A percentile compares a stretch with the other conserved stretches of the same genome.
phyloP scores from a whole-genome alignment of 2,113 vertebrate genomes.

The Indri indri region DNA sequence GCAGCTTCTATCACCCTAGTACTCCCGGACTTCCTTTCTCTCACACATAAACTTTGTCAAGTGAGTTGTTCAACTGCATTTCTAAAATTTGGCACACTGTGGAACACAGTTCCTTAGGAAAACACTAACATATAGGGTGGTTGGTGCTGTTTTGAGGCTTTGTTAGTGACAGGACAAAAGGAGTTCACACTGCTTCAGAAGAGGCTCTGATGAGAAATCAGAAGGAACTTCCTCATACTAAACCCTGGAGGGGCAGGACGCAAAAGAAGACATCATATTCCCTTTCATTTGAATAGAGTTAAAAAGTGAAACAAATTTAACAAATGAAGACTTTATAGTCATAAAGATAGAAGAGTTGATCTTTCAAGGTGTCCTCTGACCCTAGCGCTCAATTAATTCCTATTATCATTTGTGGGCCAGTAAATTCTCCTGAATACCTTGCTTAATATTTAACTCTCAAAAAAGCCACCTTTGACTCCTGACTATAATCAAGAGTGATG shows the following conservation, averaged over 20 bases:
- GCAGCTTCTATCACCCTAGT: neutral
- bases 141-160: neutral
- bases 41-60: neutral
- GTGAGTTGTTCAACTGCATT: neutral
- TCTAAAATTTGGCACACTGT: slow-evolving; percentile 27
- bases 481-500: neutral
- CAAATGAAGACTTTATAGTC: neutral
- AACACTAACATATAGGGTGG: neutral
- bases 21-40: neutral
- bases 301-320: slow-evolving; percentile 7
- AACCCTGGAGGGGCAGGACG: neutral
- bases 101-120: neutral
- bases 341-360: neutral
- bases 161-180: neutral
- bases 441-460: neutral
- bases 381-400: neutral
- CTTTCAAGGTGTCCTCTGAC: neutral
- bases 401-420: neutral
- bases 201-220: neutral
- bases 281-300: neutral
- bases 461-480: neutral
- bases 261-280: neutral
- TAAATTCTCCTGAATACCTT: neutral
- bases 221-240: neutral
- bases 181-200: neutral